Conservation (phyloP, 2,888 invertebrate species). For the Epinotia ramella region DNA sequence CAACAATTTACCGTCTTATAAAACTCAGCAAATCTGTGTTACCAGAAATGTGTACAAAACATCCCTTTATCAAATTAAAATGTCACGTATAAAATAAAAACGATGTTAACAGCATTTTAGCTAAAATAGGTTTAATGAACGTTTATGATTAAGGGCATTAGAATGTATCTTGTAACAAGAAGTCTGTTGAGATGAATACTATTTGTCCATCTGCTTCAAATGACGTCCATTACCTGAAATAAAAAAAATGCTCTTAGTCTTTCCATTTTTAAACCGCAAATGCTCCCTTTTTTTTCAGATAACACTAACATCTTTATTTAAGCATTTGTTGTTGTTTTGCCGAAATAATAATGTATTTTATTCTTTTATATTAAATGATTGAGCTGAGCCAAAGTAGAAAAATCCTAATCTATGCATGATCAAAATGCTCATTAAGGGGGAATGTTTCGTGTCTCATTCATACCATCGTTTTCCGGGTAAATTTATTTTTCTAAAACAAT, state of each 20-base stretch:
- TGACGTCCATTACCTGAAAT: conserved; percentile 13
- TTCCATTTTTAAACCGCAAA: too few species aligned
- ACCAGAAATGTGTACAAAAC: too few species aligned
- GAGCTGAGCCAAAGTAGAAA: not conserved
- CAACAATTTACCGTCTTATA: not conserved
- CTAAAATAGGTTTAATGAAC: too few species aligned
- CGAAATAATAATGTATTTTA: too few species aligned
- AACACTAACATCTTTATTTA: too few species aligned
- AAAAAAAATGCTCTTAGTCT: not conserved
- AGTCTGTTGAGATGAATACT: not conserved
- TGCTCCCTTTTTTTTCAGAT: too few species aligned
- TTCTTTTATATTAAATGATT: not conserved
- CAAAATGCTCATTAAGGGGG: not conserved
- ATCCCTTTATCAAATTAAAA: too few species aligned
- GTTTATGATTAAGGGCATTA: too few species aligned
- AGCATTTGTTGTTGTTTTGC: too few species aligned
- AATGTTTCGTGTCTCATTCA: not conserved
- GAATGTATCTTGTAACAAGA: not conserved
- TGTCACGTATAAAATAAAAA: too few species aligned
- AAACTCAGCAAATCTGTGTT: too few species aligned
- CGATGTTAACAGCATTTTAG: too few species aligned
- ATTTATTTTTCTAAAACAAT: not conserved
- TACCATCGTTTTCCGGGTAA: not conserved
- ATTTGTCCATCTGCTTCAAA: not conserved
- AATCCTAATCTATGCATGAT: not conserved